Conservation (phyloP, 2,113 vertebrate genomes). For the Geococcyx californianus region DNA sequence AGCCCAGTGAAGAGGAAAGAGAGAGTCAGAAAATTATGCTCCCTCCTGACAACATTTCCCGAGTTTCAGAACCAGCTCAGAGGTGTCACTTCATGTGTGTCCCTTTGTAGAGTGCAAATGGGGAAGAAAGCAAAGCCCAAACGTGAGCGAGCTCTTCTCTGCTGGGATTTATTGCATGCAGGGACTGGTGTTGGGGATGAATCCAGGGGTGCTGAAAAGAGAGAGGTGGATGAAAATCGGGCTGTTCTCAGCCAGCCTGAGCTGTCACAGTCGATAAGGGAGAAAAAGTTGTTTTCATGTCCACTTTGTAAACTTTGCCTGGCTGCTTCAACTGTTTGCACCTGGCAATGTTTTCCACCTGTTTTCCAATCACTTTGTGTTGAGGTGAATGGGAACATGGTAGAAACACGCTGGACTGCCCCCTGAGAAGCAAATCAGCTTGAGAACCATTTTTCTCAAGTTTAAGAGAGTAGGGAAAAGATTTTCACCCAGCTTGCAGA, state of each 20-base stretch:
- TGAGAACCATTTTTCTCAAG: slow-evolving; percentile 6
- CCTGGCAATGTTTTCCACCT: neutral
- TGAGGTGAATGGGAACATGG: neutral
- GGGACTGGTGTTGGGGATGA: neutral
- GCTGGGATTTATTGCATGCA: neutral
- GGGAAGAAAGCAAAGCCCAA: neutral
- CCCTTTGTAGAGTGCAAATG: neutral
- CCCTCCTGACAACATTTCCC: neutral
- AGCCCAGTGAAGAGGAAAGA: neutral
- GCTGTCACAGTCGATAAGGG: neutral
- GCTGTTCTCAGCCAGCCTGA: neutral
- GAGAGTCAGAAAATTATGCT: neutral
- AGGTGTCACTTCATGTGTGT: neutral
- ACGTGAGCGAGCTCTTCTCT: neutral
- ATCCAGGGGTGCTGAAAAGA: neutral
- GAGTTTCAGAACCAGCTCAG: neutral
- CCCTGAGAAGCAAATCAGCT: neutral
- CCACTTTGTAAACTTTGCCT: neutral
- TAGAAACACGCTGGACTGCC: neutral
- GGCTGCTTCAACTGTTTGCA: neutral
- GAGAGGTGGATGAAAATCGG: neutral
- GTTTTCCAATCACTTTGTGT: neutral
- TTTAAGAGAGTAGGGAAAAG: slow-evolving; percentile 1
- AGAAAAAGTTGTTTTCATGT: neutral
- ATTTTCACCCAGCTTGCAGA: neutral